Evolutionary conservation across 2,113 vertebrate genomes (phyloP).

Genomic region (Malurus elegans): DNA sequence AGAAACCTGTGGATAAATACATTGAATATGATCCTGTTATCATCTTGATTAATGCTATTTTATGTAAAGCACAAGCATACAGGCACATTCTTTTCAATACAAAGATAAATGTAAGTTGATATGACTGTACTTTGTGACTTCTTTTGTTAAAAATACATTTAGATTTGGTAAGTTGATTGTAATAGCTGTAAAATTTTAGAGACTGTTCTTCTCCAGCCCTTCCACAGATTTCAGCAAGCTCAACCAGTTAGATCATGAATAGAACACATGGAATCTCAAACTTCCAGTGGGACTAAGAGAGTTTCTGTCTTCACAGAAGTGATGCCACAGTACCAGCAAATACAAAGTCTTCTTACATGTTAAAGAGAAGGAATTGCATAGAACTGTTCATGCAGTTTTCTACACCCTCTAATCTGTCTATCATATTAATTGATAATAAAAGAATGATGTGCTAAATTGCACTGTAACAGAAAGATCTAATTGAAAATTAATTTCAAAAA

Average conservation of each 20-base stretch:
- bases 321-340: background rate
- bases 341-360: background rate
- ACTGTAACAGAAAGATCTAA: background rate
- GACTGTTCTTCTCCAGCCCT: background rate
- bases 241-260: background rate
- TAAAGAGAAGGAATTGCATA: background rate
- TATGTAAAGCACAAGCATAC: conserved; percentile 95
- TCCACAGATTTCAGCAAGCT: background rate
- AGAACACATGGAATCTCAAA: background rate
- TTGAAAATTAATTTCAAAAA: background rate
- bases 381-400: background rate
- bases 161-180: background rate
- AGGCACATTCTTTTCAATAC: conserved; percentile 97
- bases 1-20: conserved; percentile 97
- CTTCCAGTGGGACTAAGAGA: background rate
- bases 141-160: background rate
- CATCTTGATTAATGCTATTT: conserved; percentile 92
- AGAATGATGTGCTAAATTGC: background rate
- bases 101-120: conserved; percentile 86
- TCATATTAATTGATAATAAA: background rate
- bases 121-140: background rate
- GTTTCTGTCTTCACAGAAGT: background rate
- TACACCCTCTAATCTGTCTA: background rate
- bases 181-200: background rate
- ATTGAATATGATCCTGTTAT: conserved; percentile 98